Conservation (phyloP, 2,888 invertebrate species). For the Choristoneura rosaceana region DNA sequence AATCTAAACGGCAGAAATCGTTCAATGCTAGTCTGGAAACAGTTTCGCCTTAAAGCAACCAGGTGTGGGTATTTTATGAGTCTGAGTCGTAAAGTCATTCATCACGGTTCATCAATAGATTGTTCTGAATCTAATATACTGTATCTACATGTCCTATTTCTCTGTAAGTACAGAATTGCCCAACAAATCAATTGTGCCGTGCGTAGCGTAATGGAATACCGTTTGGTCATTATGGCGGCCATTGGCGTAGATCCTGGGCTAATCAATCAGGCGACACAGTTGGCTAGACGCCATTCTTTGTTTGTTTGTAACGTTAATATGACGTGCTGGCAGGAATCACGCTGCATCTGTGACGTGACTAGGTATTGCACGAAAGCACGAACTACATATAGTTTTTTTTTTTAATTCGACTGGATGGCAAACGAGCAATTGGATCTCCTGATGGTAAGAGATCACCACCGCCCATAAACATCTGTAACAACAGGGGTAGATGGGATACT, state of each 20-base stretch:
- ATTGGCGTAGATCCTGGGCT: constrained; percentile 44
- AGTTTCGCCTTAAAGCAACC: not conserved
- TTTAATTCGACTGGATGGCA: no score
- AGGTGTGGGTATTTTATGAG: not conserved
- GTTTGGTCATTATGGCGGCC: constrained; percentile 36
- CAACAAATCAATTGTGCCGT: constrained; percentile 17
- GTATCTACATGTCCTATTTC: no score
- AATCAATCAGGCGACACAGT: constrained; percentile 46
- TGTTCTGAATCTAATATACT: no score
- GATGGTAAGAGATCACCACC: no score
- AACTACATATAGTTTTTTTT: no score
- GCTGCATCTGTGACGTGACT: not conserved
- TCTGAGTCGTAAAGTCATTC: not conserved
- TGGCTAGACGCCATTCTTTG: constrained; percentile 44
- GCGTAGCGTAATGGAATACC: constrained; percentile 22
- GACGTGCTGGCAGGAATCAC: constrained; percentile 5
- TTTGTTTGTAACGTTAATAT: not conserved
- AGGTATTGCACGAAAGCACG: no score
- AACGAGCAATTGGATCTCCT: no score
- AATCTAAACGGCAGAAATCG: not conserved
- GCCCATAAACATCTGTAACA: no score
- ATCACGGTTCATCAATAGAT: no score
- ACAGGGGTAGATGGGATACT: no score
- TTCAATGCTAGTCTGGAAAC: not conserved
- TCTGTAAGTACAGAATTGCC: not conserved